Conservation (phyloP, 2,797 vertebrate species). For the Apogon hyalosoma region DNA sequence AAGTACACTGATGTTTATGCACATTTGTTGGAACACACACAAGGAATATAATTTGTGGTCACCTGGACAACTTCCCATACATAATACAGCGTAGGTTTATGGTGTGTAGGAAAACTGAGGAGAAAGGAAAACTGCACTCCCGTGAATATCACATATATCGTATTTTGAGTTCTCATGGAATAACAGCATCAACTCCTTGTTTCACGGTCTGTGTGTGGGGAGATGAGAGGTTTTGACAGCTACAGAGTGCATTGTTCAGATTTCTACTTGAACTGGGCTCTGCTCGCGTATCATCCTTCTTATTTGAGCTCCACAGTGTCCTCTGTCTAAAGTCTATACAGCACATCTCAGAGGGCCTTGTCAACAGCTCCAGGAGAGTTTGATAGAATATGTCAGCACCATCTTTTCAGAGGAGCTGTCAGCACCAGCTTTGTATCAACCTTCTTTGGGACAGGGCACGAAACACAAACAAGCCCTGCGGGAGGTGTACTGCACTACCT, state of each 20-base stretch:
- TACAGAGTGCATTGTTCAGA: constrained; percentile 47
- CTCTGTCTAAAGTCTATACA: constrained; percentile 46
- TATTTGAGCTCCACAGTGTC: constrained; percentile 46
- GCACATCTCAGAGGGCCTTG: constrained; percentile 69
- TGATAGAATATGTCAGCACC: constrained; percentile 79
- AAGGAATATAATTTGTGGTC: constrained; percentile 58
- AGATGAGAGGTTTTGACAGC: constrained; percentile 55
- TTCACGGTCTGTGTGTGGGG: constrained; percentile 36
- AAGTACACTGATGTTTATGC: constrained; percentile 32
- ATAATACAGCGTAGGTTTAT: constrained; percentile 42
- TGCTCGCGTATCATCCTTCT: constrained; percentile 46
- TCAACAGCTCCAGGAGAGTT: constrained; percentile 75
- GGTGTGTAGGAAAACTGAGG: constrained; percentile 23
- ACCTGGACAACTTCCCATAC: constrained; percentile 39
- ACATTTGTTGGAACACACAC: constrained; percentile 29
- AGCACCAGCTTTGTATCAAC: constrained; percentile 75
- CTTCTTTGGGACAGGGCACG: constrained; percentile 63
- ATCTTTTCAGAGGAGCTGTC: constrained; percentile 78
- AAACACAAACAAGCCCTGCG: constrained; percentile 75
- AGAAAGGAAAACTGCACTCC: constrained; percentile 26
- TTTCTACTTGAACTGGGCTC: constrained; percentile 47
- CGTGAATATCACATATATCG: constrained; percentile 23
- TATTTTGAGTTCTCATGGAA: constrained; percentile 34
- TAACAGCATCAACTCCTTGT: constrained; percentile 29
- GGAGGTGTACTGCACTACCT: constrained; percentile 47